Evolutionary conservation across 30 jellyfish, hydroid and myxozoan species (phyloP), one percentile per base, ranked within the genome.

Genomic region (Sanderia malayensis): DNA sequence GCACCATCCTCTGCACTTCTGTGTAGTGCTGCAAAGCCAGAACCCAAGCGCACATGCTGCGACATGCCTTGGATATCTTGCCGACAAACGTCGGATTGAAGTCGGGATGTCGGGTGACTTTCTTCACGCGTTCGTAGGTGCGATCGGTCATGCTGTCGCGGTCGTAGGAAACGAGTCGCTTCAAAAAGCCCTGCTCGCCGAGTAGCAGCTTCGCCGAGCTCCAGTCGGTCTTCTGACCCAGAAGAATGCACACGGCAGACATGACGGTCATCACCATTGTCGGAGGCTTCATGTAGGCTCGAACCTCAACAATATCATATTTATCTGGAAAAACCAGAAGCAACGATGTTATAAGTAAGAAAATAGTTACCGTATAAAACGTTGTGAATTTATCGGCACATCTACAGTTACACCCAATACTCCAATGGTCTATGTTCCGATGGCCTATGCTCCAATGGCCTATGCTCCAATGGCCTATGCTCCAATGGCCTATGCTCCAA

Each of bases 21-120:
- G 97, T 89, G 82, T 89, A 82, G 44, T 80, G 61, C 82, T 89
- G 86, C 67, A 89, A 60, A 9, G 97, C 97, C 70, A 89, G 67
- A 18, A 89, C 97, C 97, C 97, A 89, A 15, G 87, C 84, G 57
- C 97, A 89, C 97, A 89, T 81, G 44, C 95, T 89, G 58, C 76
- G 74, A 78, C 97, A 89, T 11, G 97, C 97, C 24, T 62, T 73
- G 19, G 97, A 89, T 1, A 89, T 82, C 82, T 89, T 89, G 4
- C 97, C 97, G 33, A 89, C 85, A n/a, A 94, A 76, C 7, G 85
- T 82, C 64, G 94, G 93, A 53, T 81, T 89, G 80, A 89, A 89
- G 52, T 82, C 95, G 13, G 95, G 82, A 34, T 82, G 88, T 63
- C 72, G 74, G 27, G 97, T 89, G 10, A 80, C 63, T 73, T 76